Conservation (phyloP, 2,113 vertebrate genomes). For the Sinocyclocheilus anophthalmus region DNA sequence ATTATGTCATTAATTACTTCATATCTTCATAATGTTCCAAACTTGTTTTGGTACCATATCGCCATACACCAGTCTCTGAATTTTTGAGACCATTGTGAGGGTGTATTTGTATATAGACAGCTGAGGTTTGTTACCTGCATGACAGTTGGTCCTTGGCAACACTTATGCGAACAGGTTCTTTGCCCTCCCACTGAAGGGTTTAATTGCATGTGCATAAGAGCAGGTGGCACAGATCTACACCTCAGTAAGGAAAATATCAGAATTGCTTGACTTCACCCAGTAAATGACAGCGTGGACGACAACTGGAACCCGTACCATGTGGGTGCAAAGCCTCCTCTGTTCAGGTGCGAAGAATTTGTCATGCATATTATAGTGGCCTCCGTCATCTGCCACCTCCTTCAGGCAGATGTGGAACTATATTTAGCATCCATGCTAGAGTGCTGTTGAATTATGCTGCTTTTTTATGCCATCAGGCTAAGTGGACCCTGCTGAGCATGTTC, state of each 20-base stretch:
- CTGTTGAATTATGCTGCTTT: no score
- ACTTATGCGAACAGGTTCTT: not conserved
- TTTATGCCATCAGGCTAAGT: not conserved
- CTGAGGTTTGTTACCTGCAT: not conserved
- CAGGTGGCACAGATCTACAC: slow-evolving; percentile 4
- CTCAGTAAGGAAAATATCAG: slow-evolving; percentile 33
- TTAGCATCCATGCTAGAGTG: slow-evolving; percentile 5
- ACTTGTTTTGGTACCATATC: not conserved
- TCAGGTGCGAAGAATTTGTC: not conserved
- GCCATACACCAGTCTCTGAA: no score
- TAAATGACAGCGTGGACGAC: slow-evolving; percentile 20
- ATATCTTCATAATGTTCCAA: not conserved
- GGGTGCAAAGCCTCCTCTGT: slow-evolving; percentile 3
- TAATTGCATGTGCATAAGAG: slow-evolving; percentile 47
- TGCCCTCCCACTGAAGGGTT: slow-evolving; percentile 32
- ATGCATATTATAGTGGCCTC: not conserved
- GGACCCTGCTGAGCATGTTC: not conserved
- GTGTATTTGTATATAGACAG: slow-evolving; percentile 5
- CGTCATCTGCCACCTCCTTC: slow-evolving; percentile 1
- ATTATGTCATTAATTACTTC: not conserved
- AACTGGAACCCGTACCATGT: slow-evolving; percentile 24
- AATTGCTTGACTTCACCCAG: slow-evolving; percentile 28
- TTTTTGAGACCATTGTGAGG: no score
- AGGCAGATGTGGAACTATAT: slow-evolving; percentile 17
- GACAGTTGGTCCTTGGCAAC: slow-evolving; percentile 1